Conservation (phyloP, 2,113 vertebrate genomes). For the Acanthisitta chloris region DNA sequence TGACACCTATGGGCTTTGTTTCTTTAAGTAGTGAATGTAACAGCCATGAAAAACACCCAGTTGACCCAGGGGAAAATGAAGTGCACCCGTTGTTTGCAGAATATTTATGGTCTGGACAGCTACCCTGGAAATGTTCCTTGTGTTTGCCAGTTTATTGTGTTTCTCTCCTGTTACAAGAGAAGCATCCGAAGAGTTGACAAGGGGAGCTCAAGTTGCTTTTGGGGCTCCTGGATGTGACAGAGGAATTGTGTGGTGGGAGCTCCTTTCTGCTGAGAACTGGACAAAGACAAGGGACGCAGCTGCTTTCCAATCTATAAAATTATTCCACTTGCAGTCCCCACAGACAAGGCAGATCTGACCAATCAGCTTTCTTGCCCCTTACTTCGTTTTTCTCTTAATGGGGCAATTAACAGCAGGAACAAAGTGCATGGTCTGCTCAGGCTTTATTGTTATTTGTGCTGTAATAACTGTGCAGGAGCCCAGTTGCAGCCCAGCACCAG, state of each 20-base stretch:
- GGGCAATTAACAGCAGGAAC: slow-evolving; percentile 65
- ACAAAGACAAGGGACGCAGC: slow-evolving; percentile 53
- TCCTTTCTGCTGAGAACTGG: slow-evolving; percentile 9
- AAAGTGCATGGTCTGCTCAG: slow-evolving; percentile 53
- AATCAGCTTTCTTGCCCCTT: slow-evolving; percentile 55
- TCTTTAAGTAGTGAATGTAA: slow-evolving; percentile 22
- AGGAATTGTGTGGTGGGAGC: not conserved
- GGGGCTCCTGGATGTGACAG: not conserved
- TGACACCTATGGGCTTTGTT: not conserved
- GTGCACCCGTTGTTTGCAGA: slow-evolving; percentile 1
- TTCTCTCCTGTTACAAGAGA: not conserved
- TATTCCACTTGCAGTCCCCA: slow-evolving; percentile 31
- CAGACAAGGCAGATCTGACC: slow-evolving; percentile 40
- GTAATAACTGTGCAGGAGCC: slow-evolving; percentile 25
- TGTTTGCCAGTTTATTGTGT: not conserved
- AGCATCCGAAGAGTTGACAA: not conserved
- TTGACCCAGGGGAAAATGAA: slow-evolving; percentile 3
- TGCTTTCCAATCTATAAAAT: slow-evolving; percentile 42
- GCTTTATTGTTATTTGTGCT: slow-evolving; percentile 59
- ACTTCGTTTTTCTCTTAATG: slow-evolving; percentile 58
- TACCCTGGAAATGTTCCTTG: not conserved
- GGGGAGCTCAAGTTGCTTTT: not conserved
- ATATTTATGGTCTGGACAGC: slow-evolving; percentile 21
- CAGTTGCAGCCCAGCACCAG: slow-evolving; percentile 1
- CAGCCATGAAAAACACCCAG: slow-evolving; percentile 21